These are phyloP conservation scores for Chironomus tepperi DNA, from an alignment of 1,140 invertebrate genomes.

Conservation along the genomic window DNA sequence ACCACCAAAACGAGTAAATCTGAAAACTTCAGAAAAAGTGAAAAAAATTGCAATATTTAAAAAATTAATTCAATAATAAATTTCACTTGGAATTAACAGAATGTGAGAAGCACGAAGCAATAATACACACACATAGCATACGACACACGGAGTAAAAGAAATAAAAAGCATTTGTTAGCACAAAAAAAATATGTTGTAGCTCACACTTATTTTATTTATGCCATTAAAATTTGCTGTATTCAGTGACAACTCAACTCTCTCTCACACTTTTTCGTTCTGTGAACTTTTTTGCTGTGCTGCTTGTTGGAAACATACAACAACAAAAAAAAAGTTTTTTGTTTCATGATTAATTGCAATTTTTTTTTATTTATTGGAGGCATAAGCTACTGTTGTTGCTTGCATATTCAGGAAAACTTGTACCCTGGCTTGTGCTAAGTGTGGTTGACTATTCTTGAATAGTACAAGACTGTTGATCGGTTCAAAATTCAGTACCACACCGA, in stretches of 20 bases:
- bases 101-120: background rate
- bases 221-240: slow-evolving; percentile 13
- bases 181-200: slow-evolving; percentile 21
- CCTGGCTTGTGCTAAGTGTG: too few species aligned
- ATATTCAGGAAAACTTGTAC: too few species aligned
- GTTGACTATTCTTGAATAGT: too few species aligned
- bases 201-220: slow-evolving; percentile 2
- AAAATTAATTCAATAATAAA: slow-evolving; percentile 24
- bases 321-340: background rate
- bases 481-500: too few species aligned
- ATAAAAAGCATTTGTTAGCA: slow-evolving; percentile 24
- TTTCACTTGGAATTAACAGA: slow-evolving; percentile 18
- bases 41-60: background rate
- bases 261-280: too few species aligned
- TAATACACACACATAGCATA: background rate
- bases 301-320: background rate
- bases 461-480: too few species aligned
- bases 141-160: background rate
- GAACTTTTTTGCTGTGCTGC: background rate
- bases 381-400: background rate
- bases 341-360: background rate
- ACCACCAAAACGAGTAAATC: too few species aligned
- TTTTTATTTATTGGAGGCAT: background rate
- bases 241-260: slow-evolving; percentile 6
- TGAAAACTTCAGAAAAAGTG: too few species aligned